A percentile compares a stretch with the other conserved stretches of the same genome.
These are phyloP conservation scores for Amphiprion ocellaris DNA, from an alignment of 2,113 vertebrate species.

Conservation along the genomic window DNA sequence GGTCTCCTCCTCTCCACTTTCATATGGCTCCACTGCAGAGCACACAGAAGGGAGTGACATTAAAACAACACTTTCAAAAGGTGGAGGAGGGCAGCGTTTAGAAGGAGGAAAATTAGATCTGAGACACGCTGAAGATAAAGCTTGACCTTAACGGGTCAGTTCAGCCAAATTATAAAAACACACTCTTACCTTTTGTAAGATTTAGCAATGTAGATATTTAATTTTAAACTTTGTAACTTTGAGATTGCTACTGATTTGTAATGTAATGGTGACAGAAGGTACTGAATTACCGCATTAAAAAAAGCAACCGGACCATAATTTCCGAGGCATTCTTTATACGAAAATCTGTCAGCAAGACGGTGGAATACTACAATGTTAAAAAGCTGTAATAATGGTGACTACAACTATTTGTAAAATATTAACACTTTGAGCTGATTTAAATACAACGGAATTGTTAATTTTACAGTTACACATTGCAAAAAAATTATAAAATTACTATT, in stretches of 20 bases:
- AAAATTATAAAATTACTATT: no score
- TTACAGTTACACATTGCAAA: no score
- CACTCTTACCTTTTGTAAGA: background rate
- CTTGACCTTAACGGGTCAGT: background rate
- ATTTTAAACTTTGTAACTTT: background rate
- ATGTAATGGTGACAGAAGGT: no score
- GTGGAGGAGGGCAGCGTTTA: background rate
- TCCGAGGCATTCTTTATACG: no score
- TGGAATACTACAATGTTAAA: no score
- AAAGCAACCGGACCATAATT: background rate
- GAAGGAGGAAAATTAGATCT: background rate
- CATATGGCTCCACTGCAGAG: slow-evolving; percentile 90
- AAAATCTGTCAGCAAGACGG: no score
- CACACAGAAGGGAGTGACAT: slow-evolving; percentile 10
- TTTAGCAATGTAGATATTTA: background rate
- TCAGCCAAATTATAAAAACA: background rate
- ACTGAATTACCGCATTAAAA: no score
- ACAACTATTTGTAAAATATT: no score
- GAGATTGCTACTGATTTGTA: background rate
- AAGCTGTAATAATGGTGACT: no score
- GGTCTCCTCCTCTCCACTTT: slow-evolving; percentile 90
- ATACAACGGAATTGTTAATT: no score
- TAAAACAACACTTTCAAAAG: slow-evolving; percentile 13
- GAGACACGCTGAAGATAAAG: background rate
- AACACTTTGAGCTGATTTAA: no score